These are phyloP conservation scores for Oryzias sinensis DNA, from an alignment of 2,797 vertebrate species.

Conservation along the genomic window DNA sequence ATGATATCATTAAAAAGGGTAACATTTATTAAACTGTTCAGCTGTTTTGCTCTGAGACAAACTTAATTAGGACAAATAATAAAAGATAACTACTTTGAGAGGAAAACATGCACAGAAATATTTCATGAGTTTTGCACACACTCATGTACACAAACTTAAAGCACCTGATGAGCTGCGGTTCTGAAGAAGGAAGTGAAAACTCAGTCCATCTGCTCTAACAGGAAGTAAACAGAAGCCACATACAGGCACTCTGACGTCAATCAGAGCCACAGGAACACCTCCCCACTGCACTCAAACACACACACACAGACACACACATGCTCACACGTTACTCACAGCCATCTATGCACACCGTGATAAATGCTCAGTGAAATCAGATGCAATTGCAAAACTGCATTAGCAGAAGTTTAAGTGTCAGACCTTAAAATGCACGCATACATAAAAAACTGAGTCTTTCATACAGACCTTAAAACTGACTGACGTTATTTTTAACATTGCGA, in stretches of 20 bases:
- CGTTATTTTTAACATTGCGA: too few relatives aligned
- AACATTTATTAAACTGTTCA: too few relatives aligned
- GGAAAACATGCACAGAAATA: conserved; percentile 1
- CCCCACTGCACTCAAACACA: conserved; percentile 44
- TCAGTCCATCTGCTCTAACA: conserved; percentile 79
- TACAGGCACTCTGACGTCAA: conserved; percentile 79
- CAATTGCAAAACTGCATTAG: conserved; percentile 12
- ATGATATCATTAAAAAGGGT: too few relatives aligned
- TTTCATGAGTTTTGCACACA: conserved; percentile 16
- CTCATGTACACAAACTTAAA: conserved; percentile 30
- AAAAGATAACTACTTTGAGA: conserved; percentile 1
- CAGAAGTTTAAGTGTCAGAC: background rate
- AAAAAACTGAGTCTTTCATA: background rate
- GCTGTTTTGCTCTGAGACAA: too few relatives aligned
- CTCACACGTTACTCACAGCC: conserved; percentile 35
- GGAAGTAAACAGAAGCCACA: conserved; percentile 84
- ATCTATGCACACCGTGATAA: conserved; percentile 14
- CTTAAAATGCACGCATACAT: background rate
- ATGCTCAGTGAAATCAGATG: conserved; percentile 27
- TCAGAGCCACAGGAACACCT: conserved; percentile 76
- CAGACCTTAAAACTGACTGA: too few relatives aligned
- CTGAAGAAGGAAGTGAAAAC: conserved; percentile 76
- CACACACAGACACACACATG: conserved; percentile 24
- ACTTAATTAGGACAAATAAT: too few relatives aligned
- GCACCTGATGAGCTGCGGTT: conserved; percentile 74